Conservation (phyloP, 2,888 invertebrate genomes). For the Stenolophus ochropezus region DNA sequence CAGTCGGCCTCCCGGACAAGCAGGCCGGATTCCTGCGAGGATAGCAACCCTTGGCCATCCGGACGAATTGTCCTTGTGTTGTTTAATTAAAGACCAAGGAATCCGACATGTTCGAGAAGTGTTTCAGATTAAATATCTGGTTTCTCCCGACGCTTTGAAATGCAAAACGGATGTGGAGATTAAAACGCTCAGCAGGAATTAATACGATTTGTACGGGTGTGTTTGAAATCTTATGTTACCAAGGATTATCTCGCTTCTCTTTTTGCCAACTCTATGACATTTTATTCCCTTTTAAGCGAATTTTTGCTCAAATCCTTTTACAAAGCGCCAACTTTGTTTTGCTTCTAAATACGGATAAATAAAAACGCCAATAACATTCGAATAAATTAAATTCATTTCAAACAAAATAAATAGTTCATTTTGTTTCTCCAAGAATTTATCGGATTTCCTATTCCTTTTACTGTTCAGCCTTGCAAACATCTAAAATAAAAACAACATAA, state of each 20-base stretch:
- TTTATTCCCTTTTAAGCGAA: neutral
- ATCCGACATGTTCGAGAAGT: conserved; percentile 56
- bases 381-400: neutral
- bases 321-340: neutral
- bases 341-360: neutral
- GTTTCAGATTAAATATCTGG: conserved; percentile 58
- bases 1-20: conserved; percentile 12
- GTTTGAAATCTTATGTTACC: conserved; percentile 37
- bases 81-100: conserved; percentile 56
- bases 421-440: neutral
- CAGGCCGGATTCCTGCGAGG: conserved; percentile 47
- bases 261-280: neutral
- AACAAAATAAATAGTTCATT: neutral
- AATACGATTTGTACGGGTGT: conserved; percentile 37
- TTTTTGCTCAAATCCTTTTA: neutral
- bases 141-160: conserved; percentile 47
- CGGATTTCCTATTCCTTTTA: too few relatives aligned
- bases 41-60: conserved; percentile 7
- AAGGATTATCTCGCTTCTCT: neutral
- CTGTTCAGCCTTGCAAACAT: too few relatives aligned
- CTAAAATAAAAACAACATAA: too few relatives aligned
- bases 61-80: conserved; percentile 54
- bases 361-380: neutral
- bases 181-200: conserved; percentile 44
- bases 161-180: conserved; percentile 49